These are phyloP conservation scores for Gymnarchus niloticus DNA, from an alignment of 2,113 vertebrate genomes.

Conservation along the genomic window DNA sequence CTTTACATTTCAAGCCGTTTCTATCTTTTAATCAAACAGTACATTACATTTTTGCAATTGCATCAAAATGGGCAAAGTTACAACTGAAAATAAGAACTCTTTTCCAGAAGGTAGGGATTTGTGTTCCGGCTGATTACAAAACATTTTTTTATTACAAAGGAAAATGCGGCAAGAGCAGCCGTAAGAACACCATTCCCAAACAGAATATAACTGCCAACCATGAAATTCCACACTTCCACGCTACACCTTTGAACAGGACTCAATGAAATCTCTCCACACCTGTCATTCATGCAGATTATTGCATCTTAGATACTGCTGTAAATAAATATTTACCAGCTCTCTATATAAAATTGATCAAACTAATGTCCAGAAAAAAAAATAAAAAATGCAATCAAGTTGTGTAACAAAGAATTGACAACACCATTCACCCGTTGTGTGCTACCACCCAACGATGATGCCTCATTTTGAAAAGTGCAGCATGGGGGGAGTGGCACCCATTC, in stretches of 20 bases:
- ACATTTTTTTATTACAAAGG: neutral
- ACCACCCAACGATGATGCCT: no score
- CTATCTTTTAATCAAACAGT: neutral
- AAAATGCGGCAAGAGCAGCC: neutral
- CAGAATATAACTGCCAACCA: neutral
- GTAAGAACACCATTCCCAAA: neutral
- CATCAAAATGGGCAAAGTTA: neutral
- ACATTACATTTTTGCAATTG: neutral
- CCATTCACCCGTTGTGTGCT: no score
- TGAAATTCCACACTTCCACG: neutral
- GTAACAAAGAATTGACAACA: neutral
- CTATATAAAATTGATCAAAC: no score
- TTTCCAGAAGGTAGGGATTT: neutral
- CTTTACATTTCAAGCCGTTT: neutral
- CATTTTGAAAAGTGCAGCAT: no score
- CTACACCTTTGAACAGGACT: neutral
- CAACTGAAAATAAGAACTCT: neutral
- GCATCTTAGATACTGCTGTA: neutral
- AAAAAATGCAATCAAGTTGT: neutral
- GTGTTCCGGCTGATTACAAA: neutral
- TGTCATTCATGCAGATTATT: neutral
- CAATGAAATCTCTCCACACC: neutral
- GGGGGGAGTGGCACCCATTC: no score
- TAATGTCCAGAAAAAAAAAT: neutral
- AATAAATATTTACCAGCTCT: no score